phyloP scores from a whole-genome alignment of 2,113 vertebrate genomes.

The Terrapene triunguis region DNA sequence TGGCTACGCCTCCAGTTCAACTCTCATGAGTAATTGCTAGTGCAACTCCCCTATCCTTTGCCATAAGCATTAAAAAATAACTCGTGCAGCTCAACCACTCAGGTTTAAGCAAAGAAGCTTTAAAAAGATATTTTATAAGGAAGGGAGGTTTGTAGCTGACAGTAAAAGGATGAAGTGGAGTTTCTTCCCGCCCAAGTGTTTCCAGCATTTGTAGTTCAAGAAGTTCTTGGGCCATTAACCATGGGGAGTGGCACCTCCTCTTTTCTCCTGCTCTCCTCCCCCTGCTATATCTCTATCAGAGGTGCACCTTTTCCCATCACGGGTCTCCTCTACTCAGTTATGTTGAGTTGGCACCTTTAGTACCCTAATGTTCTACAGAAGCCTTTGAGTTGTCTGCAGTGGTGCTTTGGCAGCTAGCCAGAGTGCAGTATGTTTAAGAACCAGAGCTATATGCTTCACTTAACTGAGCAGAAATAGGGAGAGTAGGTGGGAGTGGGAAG shows the following conservation, averaged over 20 bases:
- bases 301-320: background rate
- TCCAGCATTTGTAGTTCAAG: background rate
- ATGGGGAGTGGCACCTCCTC: background rate
- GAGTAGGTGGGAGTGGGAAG: background rate
- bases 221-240: background rate
- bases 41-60: constrained; percentile 11
- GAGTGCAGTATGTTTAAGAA: background rate
- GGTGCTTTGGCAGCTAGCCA: background rate
- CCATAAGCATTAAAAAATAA: background rate
- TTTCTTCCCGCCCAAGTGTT: background rate
- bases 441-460: background rate
- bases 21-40: constrained; percentile 37
- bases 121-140: background rate
- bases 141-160: background rate
- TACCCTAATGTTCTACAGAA: background rate
- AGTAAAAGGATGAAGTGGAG: background rate
- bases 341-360: background rate
- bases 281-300: background rate
- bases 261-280: background rate
- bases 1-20: background rate
- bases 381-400: background rate
- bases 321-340: background rate
- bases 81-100: background rate
- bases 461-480: background rate
- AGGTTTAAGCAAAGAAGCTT: background rate